Base-by-base conservation (phyloP, 2,797 vertebrate genomes). In the Rallus crepitans region DNA sequence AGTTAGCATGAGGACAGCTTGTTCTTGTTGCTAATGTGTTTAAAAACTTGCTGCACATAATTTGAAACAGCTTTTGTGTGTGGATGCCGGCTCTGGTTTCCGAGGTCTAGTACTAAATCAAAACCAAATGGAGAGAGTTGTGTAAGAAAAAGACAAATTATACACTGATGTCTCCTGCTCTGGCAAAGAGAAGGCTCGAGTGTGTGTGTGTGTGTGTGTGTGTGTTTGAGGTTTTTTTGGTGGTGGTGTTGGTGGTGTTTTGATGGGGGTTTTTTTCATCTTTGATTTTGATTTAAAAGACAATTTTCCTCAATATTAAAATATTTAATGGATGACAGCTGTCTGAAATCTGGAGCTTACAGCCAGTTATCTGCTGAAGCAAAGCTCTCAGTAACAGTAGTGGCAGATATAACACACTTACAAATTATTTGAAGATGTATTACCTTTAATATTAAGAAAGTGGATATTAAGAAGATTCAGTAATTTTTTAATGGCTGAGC, bases 11-110 rank as follows among this genome's bases (percentile, higher is more conserved):
- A 98, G 97, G 97, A 98, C 98, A 98, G 98, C 98, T 98, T 98
- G 98, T 98, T 98, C 98, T 98, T 98, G 97, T 98, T 98, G 98
- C 96, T 98, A 98, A 98, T 98, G 97, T 98, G 98, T 98, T 98
- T 98, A 98, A 98, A 98, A 98, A 98, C 98, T 98, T 98, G 97
- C 98, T 97, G 96, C 95, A 97, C 94, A 94, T 98, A 98, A 98
- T 98, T 97, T 96, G 97, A 98, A 98, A 98, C 98, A 98, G 98
- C 96, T 98, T 97, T 98, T 97, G 91, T 97, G 93, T 89, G 92
- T 97, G 95, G 93, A 97, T 97, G 91, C 75, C 0, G 37, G 85
- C 89, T 97, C 92, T 37, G 53, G 95, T 97, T 98, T 98, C 97
- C 7, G 33, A 97, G 95, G 96, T 97, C 91, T 97, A 95, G 82